Base-by-base conservation (phyloP, 2,797 vertebrate genomes). In the Pangasius macronema region DNA sequence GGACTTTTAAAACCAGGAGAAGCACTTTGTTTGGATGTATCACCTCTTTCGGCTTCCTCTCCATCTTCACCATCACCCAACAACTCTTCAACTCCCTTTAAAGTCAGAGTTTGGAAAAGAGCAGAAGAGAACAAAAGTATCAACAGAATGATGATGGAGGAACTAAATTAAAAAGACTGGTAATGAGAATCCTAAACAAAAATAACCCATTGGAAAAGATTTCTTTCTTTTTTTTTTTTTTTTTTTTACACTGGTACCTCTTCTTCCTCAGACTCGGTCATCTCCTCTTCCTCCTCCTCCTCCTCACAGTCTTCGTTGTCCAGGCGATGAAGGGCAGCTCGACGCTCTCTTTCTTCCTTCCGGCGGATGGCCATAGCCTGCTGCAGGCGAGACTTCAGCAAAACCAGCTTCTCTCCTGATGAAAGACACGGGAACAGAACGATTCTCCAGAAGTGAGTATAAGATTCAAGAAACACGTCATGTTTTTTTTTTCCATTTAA, bases 311-410 rank as follows among this genome's bases (percentile, higher is more conserved):
- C 97, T 92, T 99, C 98, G 13, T 99, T 99, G 94, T 99, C 98
- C 1, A 99, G 94, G 61, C 96, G 96, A 81, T 96, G 94, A 42
- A 99, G 91, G 0, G 97, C 98, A 0, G 96, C 97, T 22, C 96
- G 95, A 87, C 97, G 97, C 0, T 93, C 96, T 24, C 98, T 93
- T 72, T 99, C 98, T 93, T 98, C 97, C 24, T 88, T 93, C 82
- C 98, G 94, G 73, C 97, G 96, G 7, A 96, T 94, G 49, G 97
- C 98, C 99, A 99, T 99, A 91, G 97, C 98, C 86, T 96, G 94
- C 94, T 98, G 98, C 13, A 99, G 95, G 81, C 97, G 97, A 76
- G 98, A 97, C 95, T 99, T 99, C 90, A 99, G 93, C 2, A 90
- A 92, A 83, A 97, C 93, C 36, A 99, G 95, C 89, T 97, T 98